Evolutionary conservation across 2,888 invertebrate species (phyloP).

Genomic region (Troglohyphantes excavatus): DNA sequence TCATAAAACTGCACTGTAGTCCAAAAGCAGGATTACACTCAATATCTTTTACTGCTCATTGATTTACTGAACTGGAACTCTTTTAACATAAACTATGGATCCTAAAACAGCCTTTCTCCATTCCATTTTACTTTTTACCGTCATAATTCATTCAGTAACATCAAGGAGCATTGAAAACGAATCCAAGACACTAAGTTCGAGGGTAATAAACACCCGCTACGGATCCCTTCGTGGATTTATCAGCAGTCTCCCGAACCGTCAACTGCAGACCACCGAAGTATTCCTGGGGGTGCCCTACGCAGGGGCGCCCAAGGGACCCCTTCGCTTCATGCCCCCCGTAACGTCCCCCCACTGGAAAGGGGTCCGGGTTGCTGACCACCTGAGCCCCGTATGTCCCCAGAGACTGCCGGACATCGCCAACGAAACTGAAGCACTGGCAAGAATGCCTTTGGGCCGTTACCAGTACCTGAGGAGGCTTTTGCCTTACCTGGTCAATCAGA

Average conservation of each 20-base stretch:
- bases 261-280: conserved; percentile 91
- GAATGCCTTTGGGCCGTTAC: conserved; percentile 82
- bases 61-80: too few species aligned
- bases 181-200: conserved; percentile 79
- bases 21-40: too few species aligned
- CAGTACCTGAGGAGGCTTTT: conserved; percentile 82
- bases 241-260: conserved; percentile 79
- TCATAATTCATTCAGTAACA: background rate
- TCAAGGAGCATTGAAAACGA: conserved; percentile 44
- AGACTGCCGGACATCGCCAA: conserved; percentile 81
- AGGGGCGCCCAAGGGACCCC: conserved; percentile 81
- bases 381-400: conserved; percentile 83
- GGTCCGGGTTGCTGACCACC: conserved; percentile 80
- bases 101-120: background rate
- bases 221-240: conserved; percentile 82
- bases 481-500: conserved; percentile 90
- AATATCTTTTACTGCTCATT: too few species aligned
- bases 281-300: conserved; percentile 86
- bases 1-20: too few species aligned
- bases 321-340: conserved; percentile 83
- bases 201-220: conserved; percentile 82
- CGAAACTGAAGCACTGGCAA: conserved; percentile 81
- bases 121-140: background rate
- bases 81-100: background rate
- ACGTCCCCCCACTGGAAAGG: conserved; percentile 83